Evolutionary conservation across 2,888 invertebrate genomes (phyloP), one percentile per base, ranked within the genome.

Genomic region (Falcaria lacertinaria): DNA sequence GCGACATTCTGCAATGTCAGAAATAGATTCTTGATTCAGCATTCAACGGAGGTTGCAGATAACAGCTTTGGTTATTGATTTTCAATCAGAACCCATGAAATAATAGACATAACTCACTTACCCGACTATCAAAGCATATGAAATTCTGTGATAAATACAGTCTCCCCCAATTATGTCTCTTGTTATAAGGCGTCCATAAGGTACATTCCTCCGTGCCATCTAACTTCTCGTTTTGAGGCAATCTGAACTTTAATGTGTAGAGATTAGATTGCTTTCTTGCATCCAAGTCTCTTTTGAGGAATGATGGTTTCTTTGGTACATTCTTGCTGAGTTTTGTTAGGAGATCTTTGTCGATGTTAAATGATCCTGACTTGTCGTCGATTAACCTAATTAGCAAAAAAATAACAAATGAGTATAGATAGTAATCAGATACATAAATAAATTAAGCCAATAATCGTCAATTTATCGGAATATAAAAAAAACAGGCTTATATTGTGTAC

Each of bases 101-200:
- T n/a, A n/a, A n/a, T n/a, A n/a, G n/a, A n/a, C n/a, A n/a, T n/a
- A n/a, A n/a, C n/a, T n/a, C n/a, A 81, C 91, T 91, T 73, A 98
- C 98, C 90, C 96, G 93, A 81, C 98, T 98, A 70, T 96, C 95
- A 76, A 98, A 99, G 79, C 99, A 99, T 64, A 98, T 92, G 77
- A 97, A 99, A 87, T 96, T 97, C 69, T 95, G 94, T 0, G 98
- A 98, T 39, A 99, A 87, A 79, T 95, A 99, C 64, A 99, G 90
- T 54, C 94, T 92, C 13, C 99, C 99, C 89, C 93, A 92, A 44
- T 96, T 95, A 72, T 96, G 94, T 55, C 93, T 93, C 75, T 98
- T 98, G 72, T 97, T 96, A 75, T 96, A 99, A 0, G 98, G 98
- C 1, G 98, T 98, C 95, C 97, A 97, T 42, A 99, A 85, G 7